phyloP scores from a whole-genome alignment of 2,113 vertebrate species.

The Notarius quadriscutis region DNA sequence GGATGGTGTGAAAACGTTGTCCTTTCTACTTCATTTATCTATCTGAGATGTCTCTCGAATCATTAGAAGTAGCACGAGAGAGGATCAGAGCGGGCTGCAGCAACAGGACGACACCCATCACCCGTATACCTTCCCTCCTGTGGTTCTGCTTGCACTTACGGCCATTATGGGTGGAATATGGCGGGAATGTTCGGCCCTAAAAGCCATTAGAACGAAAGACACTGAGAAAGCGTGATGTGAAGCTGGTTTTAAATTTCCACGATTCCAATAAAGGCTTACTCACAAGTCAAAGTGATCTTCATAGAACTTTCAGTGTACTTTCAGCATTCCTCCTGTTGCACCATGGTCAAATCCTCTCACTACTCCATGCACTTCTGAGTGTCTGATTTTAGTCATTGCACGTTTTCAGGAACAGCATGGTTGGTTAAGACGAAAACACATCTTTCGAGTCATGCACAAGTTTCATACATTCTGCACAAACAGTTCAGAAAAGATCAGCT shows the following conservation, averaged over 20 bases:
- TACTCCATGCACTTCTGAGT: background rate
- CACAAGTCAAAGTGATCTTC: background rate
- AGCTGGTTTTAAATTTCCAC: constrained; percentile 17
- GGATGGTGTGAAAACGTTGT: background rate
- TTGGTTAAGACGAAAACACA: background rate
- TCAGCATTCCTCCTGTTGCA: constrained; percentile 6
- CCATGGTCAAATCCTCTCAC: background rate
- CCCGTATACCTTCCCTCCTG: background rate
- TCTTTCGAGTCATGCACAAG: background rate
- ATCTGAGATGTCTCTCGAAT: background rate
- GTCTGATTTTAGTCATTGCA: background rate
- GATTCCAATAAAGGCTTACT: constrained; percentile 46
- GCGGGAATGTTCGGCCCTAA: background rate
- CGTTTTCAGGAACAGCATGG: background rate
- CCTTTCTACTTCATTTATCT: background rate
- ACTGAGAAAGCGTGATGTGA: background rate
- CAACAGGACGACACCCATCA: background rate
- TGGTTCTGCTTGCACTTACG: background rate
- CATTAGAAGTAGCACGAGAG: background rate
- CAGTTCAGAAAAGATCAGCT: background rate
- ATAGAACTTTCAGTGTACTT: background rate
- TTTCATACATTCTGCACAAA: background rate
- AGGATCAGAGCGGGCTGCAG: background rate
- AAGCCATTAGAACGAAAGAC: background rate
- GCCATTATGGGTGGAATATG: background rate